These are phyloP conservation scores for Platichthys stellatus DNA, from an alignment of 2,113 vertebrate genomes.

Conservation along the genomic window DNA sequence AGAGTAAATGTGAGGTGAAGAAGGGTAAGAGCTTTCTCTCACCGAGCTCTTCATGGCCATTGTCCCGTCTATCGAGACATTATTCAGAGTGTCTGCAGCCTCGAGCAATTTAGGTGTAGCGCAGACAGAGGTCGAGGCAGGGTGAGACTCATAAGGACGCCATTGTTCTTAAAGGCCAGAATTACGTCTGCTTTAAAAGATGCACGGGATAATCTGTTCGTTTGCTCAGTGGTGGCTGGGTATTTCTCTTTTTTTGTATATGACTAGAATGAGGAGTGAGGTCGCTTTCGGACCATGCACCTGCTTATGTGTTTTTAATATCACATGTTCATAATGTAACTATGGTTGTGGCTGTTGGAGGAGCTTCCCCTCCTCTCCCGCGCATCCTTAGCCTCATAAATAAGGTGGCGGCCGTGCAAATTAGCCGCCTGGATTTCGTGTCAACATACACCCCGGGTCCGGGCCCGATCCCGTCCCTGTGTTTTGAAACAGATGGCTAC, in stretches of 20 bases:
- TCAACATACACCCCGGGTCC: conserved; percentile 78
- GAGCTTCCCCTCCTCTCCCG: conserved; percentile 25
- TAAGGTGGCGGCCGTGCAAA: conserved; percentile 75
- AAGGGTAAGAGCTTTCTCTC: conserved; percentile 54
- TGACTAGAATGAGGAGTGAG: background rate
- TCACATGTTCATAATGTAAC: background rate
- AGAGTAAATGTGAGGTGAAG: conserved; percentile 65
- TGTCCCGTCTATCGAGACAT: conserved; percentile 62
- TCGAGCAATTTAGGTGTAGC: conserved; percentile 49
- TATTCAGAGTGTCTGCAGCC: conserved; percentile 40
- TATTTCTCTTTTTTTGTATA: background rate
- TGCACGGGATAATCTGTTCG: background rate
- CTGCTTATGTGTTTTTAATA: background rate
- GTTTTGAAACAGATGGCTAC: conserved; percentile 87
- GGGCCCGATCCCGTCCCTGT: conserved; percentile 70
- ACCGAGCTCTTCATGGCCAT: conserved; percentile 52
- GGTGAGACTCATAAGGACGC: conserved; percentile 38
- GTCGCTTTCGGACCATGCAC: background rate
- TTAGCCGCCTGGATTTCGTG: conserved; percentile 75
- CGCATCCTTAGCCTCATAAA: conserved; percentile 61
- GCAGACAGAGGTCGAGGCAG: conserved; percentile 17
- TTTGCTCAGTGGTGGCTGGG: background rate
- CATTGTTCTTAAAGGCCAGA: conserved; percentile 44
- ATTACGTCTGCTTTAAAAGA: conserved; percentile 3
- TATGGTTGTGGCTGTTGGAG: background rate